Evolutionary conservation across 2,113 vertebrate genomes (phyloP), one percentile per base, ranked within the genome.

Genomic region (Nannobrachium achirus): DNA sequence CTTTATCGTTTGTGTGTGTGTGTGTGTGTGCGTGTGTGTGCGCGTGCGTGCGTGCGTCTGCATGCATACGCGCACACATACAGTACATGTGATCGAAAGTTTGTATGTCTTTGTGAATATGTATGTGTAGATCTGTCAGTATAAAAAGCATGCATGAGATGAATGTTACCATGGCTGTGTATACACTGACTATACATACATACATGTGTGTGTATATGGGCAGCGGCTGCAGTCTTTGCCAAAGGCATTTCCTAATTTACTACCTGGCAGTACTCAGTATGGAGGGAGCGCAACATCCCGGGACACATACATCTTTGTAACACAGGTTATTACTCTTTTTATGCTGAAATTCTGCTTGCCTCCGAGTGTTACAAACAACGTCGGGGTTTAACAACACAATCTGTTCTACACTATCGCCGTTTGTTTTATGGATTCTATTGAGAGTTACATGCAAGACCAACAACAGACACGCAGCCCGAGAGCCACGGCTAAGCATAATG

Each of bases 331-430:
- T 90, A 80, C 88, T 84, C 76, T 87, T 91, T 93, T 91, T 86
- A 89, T 90, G 88, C 84, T 83, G 64, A 66, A 88, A 89, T 89
- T 86, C 83, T 83, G 83, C 84, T 88, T 77, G 81, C 78, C 73
- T 82, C 76, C 66, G 73, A 87, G 78, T 78, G 85, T 81, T 86
- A 89, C 88, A 86, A 92, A 90, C 89, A 90, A 85, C 84, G 83
- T 88, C 90, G 86, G 75, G n/a, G 73, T 89, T 90, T 90, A 92
- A 89, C 86, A 91, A 81, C 85, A 87, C 91, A 92, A 90, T 93
- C 86, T 92, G 90, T 89, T 89, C 79, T 80, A 85, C 88, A 89
- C 84, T 73, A 89, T 80, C 73, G 82, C 81, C 85, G 82, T 88
- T 92, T 88, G 85, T 91, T 92, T 92, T 91, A 93, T 90, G 83